Evolutionary conservation across 2,888 invertebrate genomes (phyloP), one percentile per base, ranked within the genome.

Genomic region (Erebia ligea): DNA sequence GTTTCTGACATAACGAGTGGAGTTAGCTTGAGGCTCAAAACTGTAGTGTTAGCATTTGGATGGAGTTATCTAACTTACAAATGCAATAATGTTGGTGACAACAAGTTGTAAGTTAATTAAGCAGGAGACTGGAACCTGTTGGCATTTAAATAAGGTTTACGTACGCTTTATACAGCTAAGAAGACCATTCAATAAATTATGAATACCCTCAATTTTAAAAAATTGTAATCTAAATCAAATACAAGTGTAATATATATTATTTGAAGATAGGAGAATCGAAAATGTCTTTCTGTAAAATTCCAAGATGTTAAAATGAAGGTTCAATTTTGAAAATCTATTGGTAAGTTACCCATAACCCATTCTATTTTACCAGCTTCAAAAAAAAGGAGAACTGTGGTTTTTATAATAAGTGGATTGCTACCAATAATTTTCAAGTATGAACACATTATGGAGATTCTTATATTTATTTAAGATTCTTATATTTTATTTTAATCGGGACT

Each of bases 391-490:
- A 19, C 3, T 10, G 17, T 17, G 54, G 6, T 50, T 50, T 15
- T 50, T 11, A 34, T 34, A 34, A 34, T 34, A 6, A 34, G 34
- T 45, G n/a, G n/a, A n/a, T 50, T 50, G 15, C n/a, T n/a, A n/a
- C 54, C 54, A 54, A 19, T 54, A 17, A 54, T 54, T 54, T 54
- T 54, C 54, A 54, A 54, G 10, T 10, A 19, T 54, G 54, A 19
- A 54, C 2, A 5, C 9, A 10, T 9, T 17, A 9, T 54, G 17
- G 9, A 54, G 9, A 17, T 54, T 54, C 1, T 8, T 19, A 19
- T 54, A 34, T 34, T 34, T 34, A 34, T 34, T 34, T 34, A 34
- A 34, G 34, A 34, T 34, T 34, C 34, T 19, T 2, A 54, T 54
- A 54, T 54, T 52, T 54, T 19, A 19, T 10, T 54, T 54, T 19